These are phyloP conservation scores for Andrena minutula DNA, from an alignment of 2,888 invertebrate genomes.

Conservation along the genomic window DNA sequence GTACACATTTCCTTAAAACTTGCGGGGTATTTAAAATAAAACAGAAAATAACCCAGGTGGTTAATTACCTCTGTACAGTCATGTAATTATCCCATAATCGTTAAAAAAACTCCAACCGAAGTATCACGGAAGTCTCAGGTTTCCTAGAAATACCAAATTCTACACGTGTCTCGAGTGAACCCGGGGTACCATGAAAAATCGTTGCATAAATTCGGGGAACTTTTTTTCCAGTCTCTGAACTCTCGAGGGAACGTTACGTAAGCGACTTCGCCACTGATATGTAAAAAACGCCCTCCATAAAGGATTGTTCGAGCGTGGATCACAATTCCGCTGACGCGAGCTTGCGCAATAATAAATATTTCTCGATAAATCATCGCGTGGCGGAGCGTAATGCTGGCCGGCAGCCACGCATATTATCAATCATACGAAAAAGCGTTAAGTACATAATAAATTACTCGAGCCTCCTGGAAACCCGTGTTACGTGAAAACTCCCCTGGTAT, in stretches of 20 bases:
- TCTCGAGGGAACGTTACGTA: background rate
- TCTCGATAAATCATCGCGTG: constrained; percentile 47
- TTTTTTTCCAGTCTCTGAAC: background rate
- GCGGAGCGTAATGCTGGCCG: constrained; percentile 9
- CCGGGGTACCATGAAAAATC: background rate
- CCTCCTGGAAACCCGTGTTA: constrained; percentile 43
- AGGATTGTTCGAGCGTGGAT: constrained; percentile 33
- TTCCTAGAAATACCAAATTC: background rate
- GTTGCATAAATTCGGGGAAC: constrained; percentile 10
- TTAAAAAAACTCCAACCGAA: too few relatives aligned
- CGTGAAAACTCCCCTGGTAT: constrained; percentile 49
- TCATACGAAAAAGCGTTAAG: constrained; percentile 61
- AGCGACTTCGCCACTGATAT: constrained; percentile 18
- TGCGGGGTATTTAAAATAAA: too few relatives aligned
- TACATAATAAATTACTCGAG: constrained; percentile 57
- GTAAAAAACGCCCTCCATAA: constrained; percentile 11
- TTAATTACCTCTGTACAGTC: too few relatives aligned
- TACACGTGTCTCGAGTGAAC: background rate
- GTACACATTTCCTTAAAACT: too few relatives aligned
- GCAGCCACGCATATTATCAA: constrained; percentile 48
- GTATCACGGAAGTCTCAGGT: background rate
- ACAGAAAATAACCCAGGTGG: too few relatives aligned
- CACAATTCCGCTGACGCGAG: constrained; percentile 36
- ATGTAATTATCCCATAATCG: too few relatives aligned
- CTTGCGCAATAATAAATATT: constrained; percentile 50